Evolutionary conservation across 2,797 vertebrate species (phyloP).

Genomic region (Pseudomugil gertrudae): DNA sequence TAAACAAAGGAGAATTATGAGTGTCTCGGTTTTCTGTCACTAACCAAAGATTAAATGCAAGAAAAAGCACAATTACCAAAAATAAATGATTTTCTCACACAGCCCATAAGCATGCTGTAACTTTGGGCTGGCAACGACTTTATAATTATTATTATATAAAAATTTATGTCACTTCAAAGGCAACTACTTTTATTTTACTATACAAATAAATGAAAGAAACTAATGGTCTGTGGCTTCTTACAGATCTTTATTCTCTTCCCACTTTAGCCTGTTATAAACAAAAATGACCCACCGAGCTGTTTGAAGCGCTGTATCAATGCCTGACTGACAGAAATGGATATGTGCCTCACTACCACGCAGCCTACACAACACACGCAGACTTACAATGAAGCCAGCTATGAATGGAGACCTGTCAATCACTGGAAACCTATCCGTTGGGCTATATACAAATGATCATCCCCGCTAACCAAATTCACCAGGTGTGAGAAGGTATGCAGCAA

Average conservation of each 20-base stretch:
- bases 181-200: conserved; percentile 21
- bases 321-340: conserved; percentile 59
- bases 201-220: conserved; percentile 31
- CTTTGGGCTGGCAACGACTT: not conserved
- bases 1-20: not conserved
- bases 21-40: not conserved
- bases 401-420: conserved; percentile 71
- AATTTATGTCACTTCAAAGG: conserved; percentile 14
- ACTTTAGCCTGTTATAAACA: conserved; percentile 46
- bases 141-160: conserved; percentile 1
- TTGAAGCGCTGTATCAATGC: conserved; percentile 47
- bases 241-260: conserved; percentile 32
- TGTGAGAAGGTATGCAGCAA: conserved; percentile 24
- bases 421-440: conserved; percentile 56
- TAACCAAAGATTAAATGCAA: not conserved
- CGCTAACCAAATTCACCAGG: conserved; percentile 48
- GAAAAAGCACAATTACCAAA: conserved; percentile 2
- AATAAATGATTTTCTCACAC: not conserved
- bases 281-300: conserved; percentile 55
- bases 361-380: conserved; percentile 55
- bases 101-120: not conserved
- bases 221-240: conserved; percentile 23
- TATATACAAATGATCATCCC: conserved; percentile 70
- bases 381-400: conserved; percentile 53
- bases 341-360: conserved; percentile 49